Base-by-base conservation (phyloP, 2,888 invertebrate genomes). In the Nyleta sp. region DNA sequence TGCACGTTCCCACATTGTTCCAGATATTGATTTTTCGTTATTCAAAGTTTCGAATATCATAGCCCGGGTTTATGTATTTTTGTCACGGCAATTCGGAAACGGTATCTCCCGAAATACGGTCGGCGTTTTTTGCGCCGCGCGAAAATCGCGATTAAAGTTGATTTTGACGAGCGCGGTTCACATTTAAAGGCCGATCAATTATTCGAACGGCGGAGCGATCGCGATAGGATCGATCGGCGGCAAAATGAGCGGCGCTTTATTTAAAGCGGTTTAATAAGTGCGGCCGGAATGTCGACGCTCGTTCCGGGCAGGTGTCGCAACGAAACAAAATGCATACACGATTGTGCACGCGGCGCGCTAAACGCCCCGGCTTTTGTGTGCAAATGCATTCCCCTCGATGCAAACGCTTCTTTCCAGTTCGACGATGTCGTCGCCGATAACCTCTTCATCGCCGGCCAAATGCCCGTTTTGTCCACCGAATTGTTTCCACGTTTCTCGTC, bases 251-350 rank as follows among this genome's bases (percentile, higher is more conserved):
- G 38, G 11, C 8, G 38, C 31, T 13, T 38, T 3, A 24, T 24
- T 40, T 55, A 20, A 20, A 55, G 40, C 22, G 60, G 35, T 15
- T 35, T 46, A 48, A 46, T 60, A 60, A 48, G 35, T 22, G 35
- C 20, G 44, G 18, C 11, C 42, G 53, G 17, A 38, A 20, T 8
- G 22, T n/a, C 24, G 28, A 31, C 62, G 50, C 22, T 35, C 50
- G 24, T 64, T 64, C 1, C 50, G n/a, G n/a, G 18, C 64, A 65
- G 52, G 52, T 55, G 67, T 46, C 15, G 18, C 67, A 18, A 40
- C 17, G 40, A 46, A 52, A 67, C 55, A 22, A 67, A 67, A 67
- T 40, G 52, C 42, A 67, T 55, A 67, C 46, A 13, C 22, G 55
- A 67, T 57, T 48, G 55, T 57, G 42, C 70, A 60, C 52, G 35